phyloP scores from a whole-genome alignment of 2,888 invertebrate species.

The Agrochola litura region DNA sequence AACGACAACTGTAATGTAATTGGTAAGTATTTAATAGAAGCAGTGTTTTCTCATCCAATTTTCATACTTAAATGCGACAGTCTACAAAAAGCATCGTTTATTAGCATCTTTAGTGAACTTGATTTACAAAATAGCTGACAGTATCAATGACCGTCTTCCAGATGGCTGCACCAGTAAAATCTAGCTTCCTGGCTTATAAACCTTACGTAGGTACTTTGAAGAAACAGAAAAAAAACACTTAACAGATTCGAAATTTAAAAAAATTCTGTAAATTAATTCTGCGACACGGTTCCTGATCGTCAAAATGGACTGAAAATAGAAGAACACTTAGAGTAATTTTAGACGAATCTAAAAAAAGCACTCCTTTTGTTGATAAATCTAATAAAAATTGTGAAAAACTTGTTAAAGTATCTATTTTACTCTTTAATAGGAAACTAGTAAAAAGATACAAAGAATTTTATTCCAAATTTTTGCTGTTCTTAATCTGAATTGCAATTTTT shows the following conservation, averaged over 20 bases:
- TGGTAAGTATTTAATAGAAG: background rate
- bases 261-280: background rate
- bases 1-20: background rate
- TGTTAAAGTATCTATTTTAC: conserved; percentile 28
- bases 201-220: background rate
- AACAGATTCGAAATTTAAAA: background rate
- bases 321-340: background rate
- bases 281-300: background rate
- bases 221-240: background rate
- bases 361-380: background rate
- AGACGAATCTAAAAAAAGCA: background rate
- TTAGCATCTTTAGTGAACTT: background rate
- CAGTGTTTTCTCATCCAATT: background rate
- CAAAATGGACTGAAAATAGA: background rate
- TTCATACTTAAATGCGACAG: background rate
- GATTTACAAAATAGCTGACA: background rate
- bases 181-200: background rate
- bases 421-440: conserved; percentile 30
- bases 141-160: background rate
- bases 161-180: background rate
- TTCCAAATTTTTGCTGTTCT: conserved; percentile 11
- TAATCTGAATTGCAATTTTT: conserved; percentile 33
- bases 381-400: conserved; percentile 26
- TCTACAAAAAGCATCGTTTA: background rate
- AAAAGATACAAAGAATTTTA: conserved; percentile 12